Evolutionary conservation across 2,113 vertebrate genomes (phyloP).

Genomic region (Spizaetus ornatus): DNA sequence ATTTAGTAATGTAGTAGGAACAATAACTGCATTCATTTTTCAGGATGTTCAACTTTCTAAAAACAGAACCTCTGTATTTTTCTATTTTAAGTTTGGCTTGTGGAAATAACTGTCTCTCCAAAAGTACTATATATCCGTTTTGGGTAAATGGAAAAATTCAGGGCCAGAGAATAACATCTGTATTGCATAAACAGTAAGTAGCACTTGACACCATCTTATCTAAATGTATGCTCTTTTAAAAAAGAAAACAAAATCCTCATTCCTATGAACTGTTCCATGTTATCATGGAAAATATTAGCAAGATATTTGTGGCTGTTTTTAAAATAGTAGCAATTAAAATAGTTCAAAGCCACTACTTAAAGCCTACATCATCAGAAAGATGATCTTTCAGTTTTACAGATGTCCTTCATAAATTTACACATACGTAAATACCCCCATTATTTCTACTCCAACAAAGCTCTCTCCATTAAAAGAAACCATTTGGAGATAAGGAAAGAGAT

Average conservation of each 20-base stretch:
- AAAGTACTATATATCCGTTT: slow-evolving; percentile 43
- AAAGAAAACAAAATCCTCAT: slow-evolving; percentile 2
- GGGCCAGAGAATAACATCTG: slow-evolving; percentile 45
- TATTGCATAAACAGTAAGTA: slow-evolving; percentile 33
- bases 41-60: slow-evolving; percentile 33
- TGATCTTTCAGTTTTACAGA: not conserved
- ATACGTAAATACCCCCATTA: not conserved
- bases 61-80: slow-evolving; percentile 53
- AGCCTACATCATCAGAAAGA: not conserved
- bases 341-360: not conserved
- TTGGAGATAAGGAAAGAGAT: not conserved
- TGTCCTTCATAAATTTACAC: not conserved
- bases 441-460: not conserved
- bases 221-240: slow-evolving; percentile 12
- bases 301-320: not conserved
- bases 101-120: slow-evolving; percentile 51
- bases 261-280: slow-evolving; percentile 18
- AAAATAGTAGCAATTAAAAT: slow-evolving; percentile 16
- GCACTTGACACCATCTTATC: slow-evolving; percentile 34
- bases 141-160: slow-evolving; percentile 64
- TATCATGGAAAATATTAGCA: slow-evolving; percentile 44
- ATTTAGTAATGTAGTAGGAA: not conserved
- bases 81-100: slow-evolving; percentile 55
- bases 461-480: not conserved
- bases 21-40: slow-evolving; percentile 31